These are phyloP conservation scores for Mus spretus DNA, from an alignment of 2,797 vertebrate species.

Conservation along the genomic window DNA sequence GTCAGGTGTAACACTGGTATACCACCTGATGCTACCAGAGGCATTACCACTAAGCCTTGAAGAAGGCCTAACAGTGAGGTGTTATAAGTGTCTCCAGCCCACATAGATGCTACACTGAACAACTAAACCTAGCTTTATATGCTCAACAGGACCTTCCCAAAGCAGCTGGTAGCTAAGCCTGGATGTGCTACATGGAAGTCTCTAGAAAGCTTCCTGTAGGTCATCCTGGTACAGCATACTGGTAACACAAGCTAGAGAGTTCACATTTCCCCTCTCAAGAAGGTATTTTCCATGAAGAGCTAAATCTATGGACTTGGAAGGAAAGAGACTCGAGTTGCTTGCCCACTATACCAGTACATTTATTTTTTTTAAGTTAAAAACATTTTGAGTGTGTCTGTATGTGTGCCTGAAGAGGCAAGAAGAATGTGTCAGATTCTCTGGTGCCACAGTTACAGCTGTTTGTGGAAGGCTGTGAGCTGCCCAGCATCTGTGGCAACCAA, in stretches of 20 bases:
- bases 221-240: too few species aligned
- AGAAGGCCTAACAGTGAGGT: not conserved
- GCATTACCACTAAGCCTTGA: not conserved
- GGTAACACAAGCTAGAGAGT: too few species aligned
- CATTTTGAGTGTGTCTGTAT: too few species aligned
- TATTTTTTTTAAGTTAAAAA: not conserved
- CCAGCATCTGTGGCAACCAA: not conserved
- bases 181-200: rapidly evolving
- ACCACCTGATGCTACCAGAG: too few species aligned
- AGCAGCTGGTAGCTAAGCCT: not conserved
- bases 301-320: not conserved
- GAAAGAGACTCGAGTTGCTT: not conserved
- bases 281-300: not conserved
- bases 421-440: not conserved
- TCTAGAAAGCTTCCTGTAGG: not conserved
- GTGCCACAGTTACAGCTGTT: not conserved
- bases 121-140: not conserved
- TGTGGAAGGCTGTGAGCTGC: not conserved
- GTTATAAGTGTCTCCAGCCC: too few species aligned
- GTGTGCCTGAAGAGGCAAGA: not conserved
- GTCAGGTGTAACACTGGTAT: not conserved
- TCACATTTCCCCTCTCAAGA: not conserved
- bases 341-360: too few species aligned
- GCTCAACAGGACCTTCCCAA: not conserved
- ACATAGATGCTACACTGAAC: rapidly evolving